Conservation (phyloP, 2,888 invertebrate genomes). For the Agriopis leucophaearia region DNA sequence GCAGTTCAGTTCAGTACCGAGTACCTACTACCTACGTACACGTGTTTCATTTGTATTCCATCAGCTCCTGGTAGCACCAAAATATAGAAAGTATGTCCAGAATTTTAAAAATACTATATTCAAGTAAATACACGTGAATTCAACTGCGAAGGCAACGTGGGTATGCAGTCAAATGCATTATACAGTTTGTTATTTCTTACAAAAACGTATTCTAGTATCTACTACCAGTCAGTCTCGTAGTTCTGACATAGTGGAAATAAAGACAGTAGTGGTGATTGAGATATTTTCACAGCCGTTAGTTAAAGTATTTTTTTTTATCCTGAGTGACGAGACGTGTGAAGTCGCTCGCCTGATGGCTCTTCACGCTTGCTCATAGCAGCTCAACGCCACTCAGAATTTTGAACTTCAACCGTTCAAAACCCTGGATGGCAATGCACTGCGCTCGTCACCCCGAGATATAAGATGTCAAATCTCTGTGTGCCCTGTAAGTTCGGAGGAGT, state of each 20-base stretch:
- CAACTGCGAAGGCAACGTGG: conserved; percentile 3
- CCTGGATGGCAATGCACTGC: too few relatives aligned
- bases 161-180: conserved; percentile 1
- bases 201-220: neutral
- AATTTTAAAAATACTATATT: conserved; percentile 8
- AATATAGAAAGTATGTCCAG: neutral
- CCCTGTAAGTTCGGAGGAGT: too few relatives aligned
- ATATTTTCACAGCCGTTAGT: neutral
- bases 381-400: too few relatives aligned
- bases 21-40: neutral
- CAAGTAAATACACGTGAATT: neutral
- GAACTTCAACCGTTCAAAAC: too few relatives aligned
- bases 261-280: neutral
- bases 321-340: too few relatives aligned
- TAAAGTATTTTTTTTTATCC: too few relatives aligned
- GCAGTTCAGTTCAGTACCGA: too few relatives aligned
- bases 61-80: neutral
- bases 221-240: neutral
- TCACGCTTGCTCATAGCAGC: too few relatives aligned
- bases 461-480: too few relatives aligned
- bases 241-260: neutral
- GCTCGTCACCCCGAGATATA: too few relatives aligned
- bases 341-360: too few relatives aligned
- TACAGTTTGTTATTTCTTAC: conserved; percentile 22
- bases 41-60: neutral